phyloP scores from a whole-genome alignment of 2,888 invertebrate genomes.

The Drosophila pegasa region DNA sequence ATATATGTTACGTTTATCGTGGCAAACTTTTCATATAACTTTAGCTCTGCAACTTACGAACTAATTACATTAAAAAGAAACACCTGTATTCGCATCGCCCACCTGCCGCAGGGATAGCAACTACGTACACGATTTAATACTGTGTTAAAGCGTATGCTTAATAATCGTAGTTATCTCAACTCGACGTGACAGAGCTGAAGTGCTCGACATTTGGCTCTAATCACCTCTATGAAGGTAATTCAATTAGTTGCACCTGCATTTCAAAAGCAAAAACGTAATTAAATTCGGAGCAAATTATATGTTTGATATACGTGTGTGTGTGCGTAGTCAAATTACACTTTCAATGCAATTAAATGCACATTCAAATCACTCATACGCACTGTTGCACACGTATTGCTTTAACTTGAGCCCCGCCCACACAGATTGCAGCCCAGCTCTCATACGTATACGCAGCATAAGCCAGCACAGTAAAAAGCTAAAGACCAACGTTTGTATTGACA shows the following conservation, averaged over 20 bases:
- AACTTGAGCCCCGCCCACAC: constrained; percentile 1
- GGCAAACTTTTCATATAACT: background rate
- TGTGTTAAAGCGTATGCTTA: background rate
- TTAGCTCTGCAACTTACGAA: background rate
- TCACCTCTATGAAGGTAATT: constrained; percentile 12
- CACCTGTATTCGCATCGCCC: background rate
- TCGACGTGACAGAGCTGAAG: background rate
- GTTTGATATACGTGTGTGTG: constrained; percentile 12
- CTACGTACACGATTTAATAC: background rate
- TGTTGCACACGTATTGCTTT: constrained; percentile 46
- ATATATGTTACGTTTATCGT: background rate
- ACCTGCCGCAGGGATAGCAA: background rate
- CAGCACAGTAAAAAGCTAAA: constrained; percentile 46
- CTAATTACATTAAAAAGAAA: background rate
- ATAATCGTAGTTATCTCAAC: constrained; percentile 4
- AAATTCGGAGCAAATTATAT: constrained; percentile 37
- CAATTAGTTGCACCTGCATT: constrained; percentile 18
- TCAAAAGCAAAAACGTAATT: constrained; percentile 41
- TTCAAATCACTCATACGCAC: constrained; percentile 69
- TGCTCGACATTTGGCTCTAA: background rate
- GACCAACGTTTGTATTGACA: constrained; percentile 57
- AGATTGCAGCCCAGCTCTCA: constrained; percentile 15
- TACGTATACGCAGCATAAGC: constrained; percentile 33
- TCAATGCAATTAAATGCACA: constrained; percentile 61
- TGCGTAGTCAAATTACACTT: constrained; percentile 39